These are phyloP conservation scores for Pomacea maculata DNA, from an alignment of 1,140 invertebrate genomes.

Conservation along the genomic window DNA sequence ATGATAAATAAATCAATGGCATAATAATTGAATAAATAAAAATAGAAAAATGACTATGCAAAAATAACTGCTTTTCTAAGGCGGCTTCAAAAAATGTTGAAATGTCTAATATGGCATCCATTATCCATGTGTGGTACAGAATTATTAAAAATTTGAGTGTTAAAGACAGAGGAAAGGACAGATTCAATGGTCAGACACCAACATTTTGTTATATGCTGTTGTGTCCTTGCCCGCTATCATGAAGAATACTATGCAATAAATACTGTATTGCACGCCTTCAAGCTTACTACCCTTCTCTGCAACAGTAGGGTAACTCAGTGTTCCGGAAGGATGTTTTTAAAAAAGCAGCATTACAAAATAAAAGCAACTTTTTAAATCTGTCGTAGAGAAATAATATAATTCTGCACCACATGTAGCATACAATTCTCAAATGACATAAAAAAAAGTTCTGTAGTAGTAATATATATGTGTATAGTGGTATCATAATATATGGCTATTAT, in stretches of 20 bases:
- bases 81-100: no score
- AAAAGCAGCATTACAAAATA: constrained; percentile 5
- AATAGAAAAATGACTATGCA: no score
- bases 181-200: neutral
- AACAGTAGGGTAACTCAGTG: neutral
- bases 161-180: neutral
- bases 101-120: no score
- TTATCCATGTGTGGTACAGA: no score
- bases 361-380: neutral
- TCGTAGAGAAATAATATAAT: neutral
- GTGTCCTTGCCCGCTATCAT: neutral
- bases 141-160: no score
- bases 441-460: neutral
- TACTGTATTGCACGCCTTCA: constrained; percentile 16
- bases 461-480: constrained; percentile 8
- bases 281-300: neutral
- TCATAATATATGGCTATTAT: constrained; percentile 4
- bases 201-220: neutral
- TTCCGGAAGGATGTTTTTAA: neutral
- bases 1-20: no score
- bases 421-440: constrained; percentile 4
- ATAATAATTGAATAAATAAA: no score
- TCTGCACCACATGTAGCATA: neutral
- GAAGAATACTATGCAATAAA: constrained; percentile 25
- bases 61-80: no score